A percentile compares a stretch with the other conserved stretches of the same genome.
phyloP scores from a whole-genome alignment of 1,140 invertebrate species.

The Arion vulgaris region DNA sequence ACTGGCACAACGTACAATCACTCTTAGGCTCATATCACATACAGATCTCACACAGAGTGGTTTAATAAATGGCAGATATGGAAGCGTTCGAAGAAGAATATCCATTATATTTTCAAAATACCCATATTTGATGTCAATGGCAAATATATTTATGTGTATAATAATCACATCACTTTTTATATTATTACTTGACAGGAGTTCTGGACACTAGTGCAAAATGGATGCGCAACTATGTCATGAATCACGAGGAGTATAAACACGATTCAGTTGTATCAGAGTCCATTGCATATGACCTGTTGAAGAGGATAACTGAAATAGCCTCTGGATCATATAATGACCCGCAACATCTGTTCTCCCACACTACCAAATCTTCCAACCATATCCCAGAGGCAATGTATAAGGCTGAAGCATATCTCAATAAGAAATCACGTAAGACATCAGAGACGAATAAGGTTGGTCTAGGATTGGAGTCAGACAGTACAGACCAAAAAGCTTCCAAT shows the following conservation, averaged over 20 bases:
- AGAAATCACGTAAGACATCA: slow-evolving; percentile 41
- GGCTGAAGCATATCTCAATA: slow-evolving; percentile 53
- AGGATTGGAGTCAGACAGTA: background rate
- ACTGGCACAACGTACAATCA: too few species aligned
- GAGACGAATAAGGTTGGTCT: background rate
- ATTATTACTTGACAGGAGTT: slow-evolving; percentile 55
- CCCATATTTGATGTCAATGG: too few species aligned
- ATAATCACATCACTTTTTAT: background rate
- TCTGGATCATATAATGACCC: slow-evolving; percentile 40
- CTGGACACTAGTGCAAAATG: slow-evolving; percentile 77
- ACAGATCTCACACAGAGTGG: too few species aligned
- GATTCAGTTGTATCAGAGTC: slow-evolving; percentile 91
- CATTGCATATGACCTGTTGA: slow-evolving; percentile 95
- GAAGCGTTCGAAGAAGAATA: too few species aligned
- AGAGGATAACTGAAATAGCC: slow-evolving; percentile 71
- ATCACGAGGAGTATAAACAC: slow-evolving; percentile 90
- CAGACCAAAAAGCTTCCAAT: background rate
- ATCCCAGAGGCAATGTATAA: slow-evolving; percentile 59
- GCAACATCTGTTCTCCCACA: slow-evolving; percentile 43
- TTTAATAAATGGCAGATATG: too few species aligned
- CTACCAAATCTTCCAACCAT: slow-evolving; percentile 52
- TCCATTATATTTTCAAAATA: too few species aligned
- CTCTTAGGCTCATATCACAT: too few species aligned
- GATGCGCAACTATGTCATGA: slow-evolving; percentile 91
- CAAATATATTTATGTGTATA: too few species aligned